Evolutionary conservation across 1,140 invertebrate genomes (phyloP), one percentile per base, ranked within the genome.

Genomic region (Halesus radiatus): DNA sequence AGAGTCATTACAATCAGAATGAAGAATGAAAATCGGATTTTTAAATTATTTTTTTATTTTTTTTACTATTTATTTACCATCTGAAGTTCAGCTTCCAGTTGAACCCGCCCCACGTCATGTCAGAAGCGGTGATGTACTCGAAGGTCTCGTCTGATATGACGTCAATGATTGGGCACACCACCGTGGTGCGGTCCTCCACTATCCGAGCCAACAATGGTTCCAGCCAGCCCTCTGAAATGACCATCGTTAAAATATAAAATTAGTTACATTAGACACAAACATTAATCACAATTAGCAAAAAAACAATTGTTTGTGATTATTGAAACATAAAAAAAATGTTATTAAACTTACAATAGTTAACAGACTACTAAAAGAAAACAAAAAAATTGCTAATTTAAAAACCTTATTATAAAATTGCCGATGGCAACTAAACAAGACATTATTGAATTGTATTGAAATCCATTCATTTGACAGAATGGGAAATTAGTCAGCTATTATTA

Each of bases 71-170:
- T 45, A 13, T 45, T 45, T 89, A 97, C 97, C 96, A 98, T 92
- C 97, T 93, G 87, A 98, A 98, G 89, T 98, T 98, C n/a, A 98
- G 89, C 89, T 98, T 98, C 97, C 97, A 99, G 90, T 98, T 98
- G 88, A 99, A 99, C 20, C 97, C 98, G 82, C 97, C 98, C 96
- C 98, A 98, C 3, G 97, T 98, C 92, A 97, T 97, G 85, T 97
- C 97, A 3, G 96, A 97, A 0, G 98, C 98, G 58, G 95, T 95
- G 60, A 96, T 95, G 86, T 99, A 99, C 88, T 98, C 97, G 89
- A 99, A 99, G 15, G 96, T 97, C 84, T 98, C 97, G 88, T 99
- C 97, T 76, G 97, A 98, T 85, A 99, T 99, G 22, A 99, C 97
- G 90, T 99, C 98, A 85, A 99, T 99, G 81, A 99, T 98, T 5